A percentile compares a stretch with the other conserved stretches of the same genome.
phyloP scores from a whole-genome alignment of 2,113 vertebrate species.

The Osmerus mordax region DNA sequence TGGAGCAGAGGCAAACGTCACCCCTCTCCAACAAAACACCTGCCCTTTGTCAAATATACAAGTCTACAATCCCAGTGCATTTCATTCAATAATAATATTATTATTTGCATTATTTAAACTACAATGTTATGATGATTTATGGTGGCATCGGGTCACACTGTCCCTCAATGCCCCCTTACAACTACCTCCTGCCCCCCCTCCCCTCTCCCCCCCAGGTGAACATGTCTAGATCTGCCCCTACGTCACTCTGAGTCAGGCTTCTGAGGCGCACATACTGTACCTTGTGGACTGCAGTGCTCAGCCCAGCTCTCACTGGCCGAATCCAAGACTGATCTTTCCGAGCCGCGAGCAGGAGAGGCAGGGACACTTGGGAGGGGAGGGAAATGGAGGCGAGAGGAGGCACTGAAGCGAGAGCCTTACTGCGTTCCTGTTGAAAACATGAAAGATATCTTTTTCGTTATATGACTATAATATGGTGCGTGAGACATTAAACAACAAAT shows the following conservation, averaged over 20 bases:
- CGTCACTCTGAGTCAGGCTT: no score
- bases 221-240: no score
- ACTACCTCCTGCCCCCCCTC: no score
- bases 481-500: neutral
- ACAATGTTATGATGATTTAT: no score
- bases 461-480: neutral
- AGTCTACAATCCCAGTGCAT: no score
- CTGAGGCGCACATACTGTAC: slow-evolving; percentile 41
- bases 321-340: slow-evolving; percentile 78
- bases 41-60: no score
- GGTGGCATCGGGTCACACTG: no score
- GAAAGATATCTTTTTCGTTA: neutral
- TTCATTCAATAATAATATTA: no score
- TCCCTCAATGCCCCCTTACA: no score
- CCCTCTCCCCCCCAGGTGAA: no score
- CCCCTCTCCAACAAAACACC: no score
- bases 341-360: slow-evolving; percentile 75
- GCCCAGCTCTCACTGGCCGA: slow-evolving; percentile 62
- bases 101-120: no score
- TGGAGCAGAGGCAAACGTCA: slow-evolving; percentile 33
- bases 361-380: slow-evolving; percentile 59
- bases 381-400: slow-evolving; percentile 43
- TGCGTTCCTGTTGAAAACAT: slow-evolving; percentile 55
- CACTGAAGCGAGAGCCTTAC: slow-evolving; percentile 48
- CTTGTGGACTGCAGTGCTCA: slow-evolving; percentile 77